Evolutionary conservation across 2,888 invertebrate species (phyloP).

Genomic region (Orthosia gothica): DNA sequence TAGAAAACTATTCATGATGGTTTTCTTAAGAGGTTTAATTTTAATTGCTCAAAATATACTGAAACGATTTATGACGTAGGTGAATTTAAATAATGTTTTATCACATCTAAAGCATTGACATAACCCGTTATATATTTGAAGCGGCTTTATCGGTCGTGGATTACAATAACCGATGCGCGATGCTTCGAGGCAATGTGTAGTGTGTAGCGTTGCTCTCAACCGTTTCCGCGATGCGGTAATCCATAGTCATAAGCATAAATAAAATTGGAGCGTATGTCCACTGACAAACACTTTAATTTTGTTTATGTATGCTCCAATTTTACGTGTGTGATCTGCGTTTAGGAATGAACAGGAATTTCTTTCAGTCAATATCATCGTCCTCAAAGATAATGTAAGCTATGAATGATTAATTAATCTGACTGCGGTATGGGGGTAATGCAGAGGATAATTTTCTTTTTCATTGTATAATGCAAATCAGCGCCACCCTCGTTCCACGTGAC

Average conservation of each 20-base stretch:
- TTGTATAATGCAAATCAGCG: slow-evolving; percentile 3
- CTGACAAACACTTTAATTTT: slow-evolving; percentile 53
- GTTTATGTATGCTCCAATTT: slow-evolving; percentile 40
- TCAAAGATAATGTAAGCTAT: slow-evolving; percentile 7
- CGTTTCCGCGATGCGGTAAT: slow-evolving; percentile 48
- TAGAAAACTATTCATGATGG: slow-evolving; percentile 11
- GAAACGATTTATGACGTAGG: not conserved
- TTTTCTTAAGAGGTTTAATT: not conserved
- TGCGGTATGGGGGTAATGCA: not conserved
- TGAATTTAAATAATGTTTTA: not conserved
- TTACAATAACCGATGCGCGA: slow-evolving; percentile 22
- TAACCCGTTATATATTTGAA: slow-evolving; percentile 11
- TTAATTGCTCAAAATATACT: not conserved
- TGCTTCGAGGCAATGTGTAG: slow-evolving; percentile 5
- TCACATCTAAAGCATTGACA: slow-evolving; percentile 29
- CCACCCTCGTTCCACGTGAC: not conserved
- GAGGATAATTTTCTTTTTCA: not conserved
- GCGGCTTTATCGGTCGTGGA: slow-evolving; percentile 24
- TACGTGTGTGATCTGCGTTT: slow-evolving; percentile 37
- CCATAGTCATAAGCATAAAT: slow-evolving; percentile 47
- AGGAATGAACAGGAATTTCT: slow-evolving; percentile 31
- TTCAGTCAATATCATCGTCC: slow-evolving; percentile 24
- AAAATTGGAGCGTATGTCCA: slow-evolving; percentile 52
- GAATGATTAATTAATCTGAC: slow-evolving; percentile 7
- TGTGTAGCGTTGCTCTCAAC: slow-evolving; percentile 34